These are phyloP conservation scores for Cheilinus undulatus DNA, from an alignment of 2,113 vertebrate species.

Conservation along the genomic window DNA sequence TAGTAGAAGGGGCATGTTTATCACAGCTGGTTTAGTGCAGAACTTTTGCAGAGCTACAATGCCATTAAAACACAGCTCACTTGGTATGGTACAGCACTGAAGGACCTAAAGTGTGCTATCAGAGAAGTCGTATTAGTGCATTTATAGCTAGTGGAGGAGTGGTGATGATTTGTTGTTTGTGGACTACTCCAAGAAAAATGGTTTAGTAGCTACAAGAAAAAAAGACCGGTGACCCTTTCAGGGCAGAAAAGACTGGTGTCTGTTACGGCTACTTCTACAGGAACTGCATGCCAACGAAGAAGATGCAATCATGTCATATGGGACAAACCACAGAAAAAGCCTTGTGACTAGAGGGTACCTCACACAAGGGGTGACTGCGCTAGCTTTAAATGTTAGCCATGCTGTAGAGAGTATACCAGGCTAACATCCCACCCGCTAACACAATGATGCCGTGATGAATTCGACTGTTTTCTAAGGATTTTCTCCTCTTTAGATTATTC, in stretches of 20 bases:
- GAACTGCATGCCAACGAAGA: conserved; percentile 30
- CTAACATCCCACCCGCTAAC: no score
- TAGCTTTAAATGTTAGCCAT: no score
- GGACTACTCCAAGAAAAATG: conserved; percentile 3
- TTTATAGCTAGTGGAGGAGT: conserved; percentile 14
- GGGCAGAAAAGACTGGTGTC: not conserved
- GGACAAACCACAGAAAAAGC: conserved; percentile 32
- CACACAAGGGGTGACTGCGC: no score
- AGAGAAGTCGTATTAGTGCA: conserved; percentile 31
- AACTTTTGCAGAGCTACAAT: no score
- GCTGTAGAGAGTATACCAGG: no score
- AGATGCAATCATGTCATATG: conserved; percentile 48
- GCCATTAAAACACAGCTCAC: conserved; percentile 26
- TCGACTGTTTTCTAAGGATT: no score
- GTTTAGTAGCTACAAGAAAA: conserved; percentile 3
- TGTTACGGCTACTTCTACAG: not conserved
- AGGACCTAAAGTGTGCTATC: not conserved
- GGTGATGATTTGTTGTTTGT: not conserved
- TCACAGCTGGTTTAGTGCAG: no score
- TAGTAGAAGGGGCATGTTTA: no score
- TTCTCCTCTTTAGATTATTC: no score
- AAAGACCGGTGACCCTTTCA: not conserved
- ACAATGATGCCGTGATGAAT: no score
- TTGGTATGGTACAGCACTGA: conserved; percentile 10
- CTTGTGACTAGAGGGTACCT: no score